phyloP scores from a whole-genome alignment of 2,797 vertebrate species.

The Orientallactaga sibirica region DNA sequence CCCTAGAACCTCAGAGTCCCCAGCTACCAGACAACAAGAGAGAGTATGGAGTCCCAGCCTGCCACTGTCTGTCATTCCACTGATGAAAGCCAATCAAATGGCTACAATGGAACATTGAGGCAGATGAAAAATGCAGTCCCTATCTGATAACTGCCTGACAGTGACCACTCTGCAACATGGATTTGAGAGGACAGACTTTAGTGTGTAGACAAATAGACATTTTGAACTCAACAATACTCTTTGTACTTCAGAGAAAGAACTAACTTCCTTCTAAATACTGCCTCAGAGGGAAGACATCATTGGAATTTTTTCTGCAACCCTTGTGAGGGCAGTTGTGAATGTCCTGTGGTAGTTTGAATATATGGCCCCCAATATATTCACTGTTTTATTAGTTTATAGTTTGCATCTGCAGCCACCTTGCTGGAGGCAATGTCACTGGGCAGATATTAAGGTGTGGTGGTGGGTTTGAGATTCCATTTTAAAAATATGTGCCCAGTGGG shows the following conservation, averaged over 20 bases:
- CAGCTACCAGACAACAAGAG: neutral
- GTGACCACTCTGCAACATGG: neutral
- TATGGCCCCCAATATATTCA: no score
- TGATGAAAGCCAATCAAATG: neutral
- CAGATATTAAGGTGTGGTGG: no score
- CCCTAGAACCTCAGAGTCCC: neutral
- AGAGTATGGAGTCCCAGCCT: neutral
- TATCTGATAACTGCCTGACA: neutral
- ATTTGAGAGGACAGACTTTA: neutral
- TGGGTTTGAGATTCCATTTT: no score
- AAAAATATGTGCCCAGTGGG: no score
- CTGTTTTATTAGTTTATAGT: no score
- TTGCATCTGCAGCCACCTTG: no score
- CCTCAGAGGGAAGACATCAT: neutral
- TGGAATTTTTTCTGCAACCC: neutral
- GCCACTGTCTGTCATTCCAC: neutral
- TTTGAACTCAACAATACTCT: neutral
- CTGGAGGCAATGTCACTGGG: no score
- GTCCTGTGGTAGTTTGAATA: no score
- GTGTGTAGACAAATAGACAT: neutral
- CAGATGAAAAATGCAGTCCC: neutral
- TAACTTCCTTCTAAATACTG: neutral
- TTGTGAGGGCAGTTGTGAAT: no score
- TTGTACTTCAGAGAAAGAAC: neutral
- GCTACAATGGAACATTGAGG: neutral